Evolutionary conservation across 2,797 vertebrate species (phyloP).

Genomic region (Hippopotamyrus pictus): DNA sequence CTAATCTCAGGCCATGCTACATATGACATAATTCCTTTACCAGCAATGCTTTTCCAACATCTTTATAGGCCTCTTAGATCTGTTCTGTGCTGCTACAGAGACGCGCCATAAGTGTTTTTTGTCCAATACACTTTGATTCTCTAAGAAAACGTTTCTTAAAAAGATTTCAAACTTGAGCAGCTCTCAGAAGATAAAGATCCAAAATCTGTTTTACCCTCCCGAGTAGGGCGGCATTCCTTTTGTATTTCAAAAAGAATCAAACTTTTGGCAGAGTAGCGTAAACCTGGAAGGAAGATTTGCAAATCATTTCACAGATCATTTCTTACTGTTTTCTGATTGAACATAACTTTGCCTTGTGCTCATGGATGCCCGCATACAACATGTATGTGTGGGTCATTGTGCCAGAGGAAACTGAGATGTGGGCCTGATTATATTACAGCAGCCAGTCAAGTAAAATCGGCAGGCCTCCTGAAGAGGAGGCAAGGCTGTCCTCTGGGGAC

Average conservation of each 20-base stretch:
- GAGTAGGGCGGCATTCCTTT: neutral
- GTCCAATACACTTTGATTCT: neutral
- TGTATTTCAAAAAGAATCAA: neutral
- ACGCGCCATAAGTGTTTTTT: neutral
- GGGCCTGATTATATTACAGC: neutral
- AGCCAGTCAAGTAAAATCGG: neutral
- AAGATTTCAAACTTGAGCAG: neutral
- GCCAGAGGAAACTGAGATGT: neutral
- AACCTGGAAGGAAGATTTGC: neutral
- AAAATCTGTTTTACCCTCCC: neutral
- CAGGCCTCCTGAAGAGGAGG: neutral
- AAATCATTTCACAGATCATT: neutral
- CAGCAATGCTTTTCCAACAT: neutral
- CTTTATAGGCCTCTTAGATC: neutral
- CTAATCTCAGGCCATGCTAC: neutral
- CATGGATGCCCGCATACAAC: neutral
- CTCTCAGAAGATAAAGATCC: neutral
- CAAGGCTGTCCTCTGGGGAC: neutral
- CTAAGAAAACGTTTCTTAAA: neutral
- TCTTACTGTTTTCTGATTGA: neutral
- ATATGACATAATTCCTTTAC: slow-evolving; percentile 2
- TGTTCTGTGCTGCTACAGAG: neutral
- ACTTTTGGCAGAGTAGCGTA: neutral
- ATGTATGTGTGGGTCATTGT: neutral
- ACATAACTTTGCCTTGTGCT: neutral